phyloP scores from a whole-genome alignment of 1,140 invertebrate genomes.

The Drosophila pandora region DNA sequence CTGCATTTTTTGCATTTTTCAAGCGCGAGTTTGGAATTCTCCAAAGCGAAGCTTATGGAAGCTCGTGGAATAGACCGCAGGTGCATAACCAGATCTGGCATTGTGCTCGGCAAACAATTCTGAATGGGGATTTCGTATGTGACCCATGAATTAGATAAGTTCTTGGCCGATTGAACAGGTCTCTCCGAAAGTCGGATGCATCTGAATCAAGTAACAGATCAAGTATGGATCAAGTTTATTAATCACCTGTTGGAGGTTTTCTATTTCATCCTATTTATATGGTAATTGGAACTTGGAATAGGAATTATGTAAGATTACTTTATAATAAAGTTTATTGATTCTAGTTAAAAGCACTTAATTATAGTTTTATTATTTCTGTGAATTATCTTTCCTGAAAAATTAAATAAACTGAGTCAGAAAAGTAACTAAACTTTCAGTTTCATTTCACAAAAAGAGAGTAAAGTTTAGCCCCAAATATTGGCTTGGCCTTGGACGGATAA shows the following conservation, averaged over 20 bases:
- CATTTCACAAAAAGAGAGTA: not conserved
- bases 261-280: slow-evolving; percentile 11
- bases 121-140: not conserved
- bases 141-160: not conserved
- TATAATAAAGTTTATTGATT: not conserved
- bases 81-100: slow-evolving; percentile 41
- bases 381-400: not conserved
- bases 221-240: slow-evolving; percentile 7
- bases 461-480: slow-evolving; percentile 11
- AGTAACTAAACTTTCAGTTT: not conserved
- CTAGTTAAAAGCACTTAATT: slow-evolving; percentile 4
- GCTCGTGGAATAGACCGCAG: slow-evolving; percentile 12
- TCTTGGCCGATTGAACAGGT: slow-evolving; percentile 5
- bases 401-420: slow-evolving; percentile 4
- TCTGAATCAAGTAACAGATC: not conserved
- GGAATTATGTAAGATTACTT: not conserved
- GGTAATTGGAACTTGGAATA: slow-evolving; percentile 12
- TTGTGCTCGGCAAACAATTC: not conserved
- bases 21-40: slow-evolving; percentile 56
- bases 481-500: slow-evolving; percentile 4
- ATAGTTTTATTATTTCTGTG: not conserved
- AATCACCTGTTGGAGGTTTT: slow-evolving; percentile 5
- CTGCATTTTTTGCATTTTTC: slow-evolving; percentile 57
- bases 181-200: slow-evolving; percentile 18
- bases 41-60: not conserved